Evolutionary conservation across 1,140 invertebrate genomes (phyloP), one percentile per base, ranked within the genome.

Genomic region (Cherax quadricarinatus): DNA sequence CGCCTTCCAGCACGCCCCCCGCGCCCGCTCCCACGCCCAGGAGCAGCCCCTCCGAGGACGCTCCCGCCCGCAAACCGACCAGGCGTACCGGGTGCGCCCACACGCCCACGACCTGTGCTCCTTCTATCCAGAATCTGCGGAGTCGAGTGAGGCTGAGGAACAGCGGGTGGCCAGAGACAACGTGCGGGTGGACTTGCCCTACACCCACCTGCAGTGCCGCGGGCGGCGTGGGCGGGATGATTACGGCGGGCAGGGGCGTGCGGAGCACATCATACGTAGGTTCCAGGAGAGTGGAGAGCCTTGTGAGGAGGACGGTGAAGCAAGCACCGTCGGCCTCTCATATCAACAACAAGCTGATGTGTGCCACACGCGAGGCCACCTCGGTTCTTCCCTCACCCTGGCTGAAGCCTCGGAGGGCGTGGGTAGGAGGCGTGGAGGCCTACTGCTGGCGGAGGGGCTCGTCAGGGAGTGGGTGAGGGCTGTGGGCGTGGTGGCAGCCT

Each of bases 381-480:
- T 41, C 51, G 57, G 49, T 3, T 66, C 88, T 30, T 79, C 86
- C 57, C 53, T 57, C 51, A 66, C 24, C 57, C 66, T 79, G 21
- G 78, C 49, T 49, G 82, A 81, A 10, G 70, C 48, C 10, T 53
- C 60, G 21, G 89, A 66, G 51, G 75, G 57, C 78, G 89, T 16
- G 57, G 49, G 66, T 48, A 75, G 84, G 60, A 48, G 88, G 73
- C 89, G 89, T 24, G 84, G 83, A 48, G 89, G 89, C 70, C 89
- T 91, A 53, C 83, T 91, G 62, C 73, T 91, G 84, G 83, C 81
- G 14, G 89, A 91, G 89, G 89, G 89, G 3, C 89, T 91, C 53
- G 89, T 91, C 18, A 53, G 89, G 82, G 89, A 91, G 60, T 91
- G 89, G 89, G 89, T 91, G 24, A 75, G 89, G 83, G 89, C 89